Evolutionary conservation across 2,113 vertebrate species (phyloP).

Genomic region (Montifringilla adamsi): DNA sequence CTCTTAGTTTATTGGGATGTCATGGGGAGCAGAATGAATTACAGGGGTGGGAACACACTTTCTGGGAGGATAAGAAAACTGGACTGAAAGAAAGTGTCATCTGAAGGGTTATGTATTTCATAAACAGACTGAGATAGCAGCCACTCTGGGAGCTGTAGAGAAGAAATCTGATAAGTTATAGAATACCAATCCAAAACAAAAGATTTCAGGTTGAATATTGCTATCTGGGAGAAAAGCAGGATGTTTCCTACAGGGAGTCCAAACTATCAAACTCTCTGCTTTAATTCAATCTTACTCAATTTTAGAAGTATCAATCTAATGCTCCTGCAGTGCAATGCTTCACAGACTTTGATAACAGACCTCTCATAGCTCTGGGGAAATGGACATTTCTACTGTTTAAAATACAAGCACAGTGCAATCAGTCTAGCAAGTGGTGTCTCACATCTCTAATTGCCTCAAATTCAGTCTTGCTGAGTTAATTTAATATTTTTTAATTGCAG

Average conservation of each 20-base stretch:
- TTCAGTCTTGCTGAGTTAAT: not conserved
- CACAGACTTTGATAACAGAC: constrained; percentile 19
- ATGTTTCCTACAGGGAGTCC: constrained; percentile 17
- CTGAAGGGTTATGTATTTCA: not conserved
- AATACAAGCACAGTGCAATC: not conserved
- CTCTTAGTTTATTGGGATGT: constrained; percentile 55
- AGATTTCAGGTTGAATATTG: constrained; percentile 1
- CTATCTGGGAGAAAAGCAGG: not conserved
- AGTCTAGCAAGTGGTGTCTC: not conserved
- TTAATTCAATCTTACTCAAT: constrained; percentile 46
- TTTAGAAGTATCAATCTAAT: constrained; percentile 34
- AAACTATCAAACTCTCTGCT: not conserved
- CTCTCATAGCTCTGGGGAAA: constrained; percentile 10
- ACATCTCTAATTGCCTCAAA: not conserved
- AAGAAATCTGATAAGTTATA: not conserved
- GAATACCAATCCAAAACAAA: not conserved
- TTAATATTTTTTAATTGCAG: constrained; percentile 19
- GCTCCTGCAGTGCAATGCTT: not conserved
- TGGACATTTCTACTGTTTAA: constrained; percentile 1
- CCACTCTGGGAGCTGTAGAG: constrained; percentile 24
- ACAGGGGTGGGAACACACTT: not conserved
- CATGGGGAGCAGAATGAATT: constrained; percentile 23
- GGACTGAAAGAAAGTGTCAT: not conserved
- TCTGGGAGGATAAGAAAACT: not conserved
- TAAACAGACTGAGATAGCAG: not conserved